Base-by-base conservation (phyloP, 2,113 vertebrate species). In the Ahaetulla prasina region DNA sequence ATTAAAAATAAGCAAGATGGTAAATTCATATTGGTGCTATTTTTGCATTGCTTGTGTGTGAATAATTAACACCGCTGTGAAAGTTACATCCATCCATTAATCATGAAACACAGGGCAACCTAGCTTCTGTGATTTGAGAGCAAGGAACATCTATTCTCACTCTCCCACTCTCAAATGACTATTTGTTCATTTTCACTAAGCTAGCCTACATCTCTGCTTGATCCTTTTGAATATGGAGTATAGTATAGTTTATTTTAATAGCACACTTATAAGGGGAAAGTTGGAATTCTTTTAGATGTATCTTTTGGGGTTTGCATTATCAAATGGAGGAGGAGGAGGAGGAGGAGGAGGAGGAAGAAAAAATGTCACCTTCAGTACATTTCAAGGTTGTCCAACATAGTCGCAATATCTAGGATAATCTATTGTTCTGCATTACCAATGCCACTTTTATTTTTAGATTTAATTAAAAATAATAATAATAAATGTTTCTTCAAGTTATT, bases 51-150 rank as follows among this genome's bases (percentile, higher is more conserved):
- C 89, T 0, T 90, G 0, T 0, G 1, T 30, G 89, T 30, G 94
- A 93, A 94, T 55, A 90, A 60, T 20, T 45, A 88, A 92, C 57
- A 60, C 39, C 43, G 27, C 25, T 2, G 30, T 1, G 12, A 52
- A 47, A 85, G 54, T 84, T 63, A 50, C 93, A 49, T 89, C 87
- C 87, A 50, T 54, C 39, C 39, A 93, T 87, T 89, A 86, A 89
- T 47, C 87, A 89, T 39, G 74, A 39, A 87, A 89, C 50, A 9
- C 55, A 43, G 9, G 87, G 55, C 23, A 92, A 53, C 47, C 16
- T 14, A 86, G 43, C 60, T 63, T 27, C 63, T 80, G 11, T 47
- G 49, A 74, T 92, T 94, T 93, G 8, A 53, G 88, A 91, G 54
- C 60, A 84, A 47, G 93, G 89, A 43, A n/a, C 23, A 16, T 60